phyloP scores from a whole-genome alignment of 2,797 vertebrate genomes.

The Calcarius lapponicus region DNA sequence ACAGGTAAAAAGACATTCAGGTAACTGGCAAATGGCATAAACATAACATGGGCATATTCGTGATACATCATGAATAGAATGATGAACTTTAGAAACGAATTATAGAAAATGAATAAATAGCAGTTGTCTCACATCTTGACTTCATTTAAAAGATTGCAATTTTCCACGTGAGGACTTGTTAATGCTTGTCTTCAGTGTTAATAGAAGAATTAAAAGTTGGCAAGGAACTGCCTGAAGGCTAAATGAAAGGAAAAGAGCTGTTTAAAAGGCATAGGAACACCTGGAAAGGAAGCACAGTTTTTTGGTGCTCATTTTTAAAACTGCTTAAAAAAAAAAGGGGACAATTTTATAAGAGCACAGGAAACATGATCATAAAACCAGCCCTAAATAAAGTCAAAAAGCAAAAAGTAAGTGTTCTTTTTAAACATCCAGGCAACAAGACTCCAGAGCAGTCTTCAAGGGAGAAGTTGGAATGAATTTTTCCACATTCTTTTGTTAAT shows the following conservation, averaged over 20 bases:
- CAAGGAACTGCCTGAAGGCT: neutral
- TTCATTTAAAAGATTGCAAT: neutral
- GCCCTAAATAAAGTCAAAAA: neutral
- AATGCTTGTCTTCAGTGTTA: too few relatives aligned
- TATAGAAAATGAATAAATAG: neutral
- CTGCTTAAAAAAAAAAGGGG: neutral
- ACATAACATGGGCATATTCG: neutral
- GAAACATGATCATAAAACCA: neutral
- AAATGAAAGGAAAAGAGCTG: neutral
- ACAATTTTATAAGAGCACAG: neutral
- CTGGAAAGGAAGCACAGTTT: neutral
- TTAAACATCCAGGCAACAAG: neutral
- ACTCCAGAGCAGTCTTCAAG: neutral
- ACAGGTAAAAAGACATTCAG: neutral
- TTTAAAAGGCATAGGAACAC: neutral
- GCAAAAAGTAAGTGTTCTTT: neutral
- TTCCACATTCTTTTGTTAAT: neutral
- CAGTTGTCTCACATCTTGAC: neutral
- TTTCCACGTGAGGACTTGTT: neutral
- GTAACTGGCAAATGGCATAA: neutral
- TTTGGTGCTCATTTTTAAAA: neutral
- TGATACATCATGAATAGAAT: neutral
- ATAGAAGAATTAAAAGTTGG: slow-evolving; percentile 15
- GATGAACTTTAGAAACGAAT: neutral
- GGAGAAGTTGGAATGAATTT: neutral